Conservation (phyloP, 2,797 vertebrate genomes). For the Mormyrops attenuatus region DNA sequence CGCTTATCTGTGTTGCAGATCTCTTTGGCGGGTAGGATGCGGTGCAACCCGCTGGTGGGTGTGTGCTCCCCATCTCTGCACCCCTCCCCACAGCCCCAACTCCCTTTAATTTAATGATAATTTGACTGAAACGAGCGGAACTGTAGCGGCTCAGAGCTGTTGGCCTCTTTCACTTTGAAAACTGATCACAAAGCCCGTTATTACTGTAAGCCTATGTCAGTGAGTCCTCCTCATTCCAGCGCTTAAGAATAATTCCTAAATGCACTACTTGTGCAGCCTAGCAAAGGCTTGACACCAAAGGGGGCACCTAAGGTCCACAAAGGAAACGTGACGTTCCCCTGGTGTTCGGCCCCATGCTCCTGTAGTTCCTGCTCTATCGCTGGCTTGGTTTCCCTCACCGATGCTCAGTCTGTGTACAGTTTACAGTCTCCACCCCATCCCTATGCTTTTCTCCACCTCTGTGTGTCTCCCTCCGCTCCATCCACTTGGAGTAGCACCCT, state of each 20-base stretch:
- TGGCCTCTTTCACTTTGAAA: not conserved
- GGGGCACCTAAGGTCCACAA: not conserved
- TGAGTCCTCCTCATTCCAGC: not conserved
- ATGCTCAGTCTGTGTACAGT: not conserved
- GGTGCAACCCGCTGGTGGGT: conserved; percentile 66
- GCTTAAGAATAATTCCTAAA: not conserved
- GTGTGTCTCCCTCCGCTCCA: not conserved
- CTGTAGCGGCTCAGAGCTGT: conserved; percentile 33
- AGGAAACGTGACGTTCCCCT: not conserved
- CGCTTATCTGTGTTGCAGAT: conserved; percentile 59
- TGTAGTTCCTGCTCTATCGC: conserved; percentile 10
- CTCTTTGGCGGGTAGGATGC: conserved; percentile 63
- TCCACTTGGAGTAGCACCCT: not conserved
- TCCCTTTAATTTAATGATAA: conserved; percentile 30
- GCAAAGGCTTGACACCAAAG: not conserved
- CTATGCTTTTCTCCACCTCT: not conserved
- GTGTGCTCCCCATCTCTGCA: conserved; percentile 43
- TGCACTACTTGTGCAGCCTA: not conserved
- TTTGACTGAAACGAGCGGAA: conserved; percentile 31
- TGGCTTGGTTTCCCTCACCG: not conserved
- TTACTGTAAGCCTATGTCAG: not conserved
- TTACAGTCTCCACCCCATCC: not conserved
- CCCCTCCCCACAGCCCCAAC: not conserved
- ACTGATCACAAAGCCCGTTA: not conserved
- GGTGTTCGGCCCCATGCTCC: not conserved